Percentiles rank a stretch among this genome's conserved stretches.
These are phyloP conservation scores for Neuroterus valhalla DNA, from an alignment of 1,140 invertebrate species.

Conservation along the genomic window DNA sequence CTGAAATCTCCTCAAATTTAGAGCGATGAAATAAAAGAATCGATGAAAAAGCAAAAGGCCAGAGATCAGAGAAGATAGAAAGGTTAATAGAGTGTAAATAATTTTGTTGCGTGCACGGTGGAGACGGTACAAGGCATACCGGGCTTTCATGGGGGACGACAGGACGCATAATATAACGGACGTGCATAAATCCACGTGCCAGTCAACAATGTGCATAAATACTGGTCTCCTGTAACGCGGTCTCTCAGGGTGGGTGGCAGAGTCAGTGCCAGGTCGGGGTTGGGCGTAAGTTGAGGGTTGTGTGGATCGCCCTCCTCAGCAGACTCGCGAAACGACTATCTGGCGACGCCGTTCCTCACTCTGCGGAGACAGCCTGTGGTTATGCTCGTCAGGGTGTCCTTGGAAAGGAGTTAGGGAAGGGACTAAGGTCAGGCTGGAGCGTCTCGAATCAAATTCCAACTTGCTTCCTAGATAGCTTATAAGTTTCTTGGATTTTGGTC, in stretches of 20 bases:
- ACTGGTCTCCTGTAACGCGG: constrained; percentile 68
- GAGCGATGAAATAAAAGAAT: too few species aligned
- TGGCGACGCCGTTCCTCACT: constrained; percentile 67
- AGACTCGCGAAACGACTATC: constrained; percentile 60
- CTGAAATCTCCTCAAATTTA: too few species aligned
- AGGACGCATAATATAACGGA: constrained; percentile 74
- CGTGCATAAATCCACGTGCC: constrained; percentile 74
- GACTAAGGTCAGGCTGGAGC: constrained; percentile 7
- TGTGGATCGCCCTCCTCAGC: constrained; percentile 38
- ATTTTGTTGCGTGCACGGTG: constrained; percentile 68
- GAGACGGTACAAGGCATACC: constrained; percentile 69
- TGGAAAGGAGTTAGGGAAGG: constrained; percentile 41
- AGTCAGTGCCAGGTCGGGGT: constrained; percentile 47
- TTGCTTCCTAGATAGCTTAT: neutral
- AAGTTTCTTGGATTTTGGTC: neutral
- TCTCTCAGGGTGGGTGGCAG: constrained; percentile 48
- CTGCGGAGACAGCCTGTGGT: constrained; percentile 66
- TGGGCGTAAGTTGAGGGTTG: constrained; percentile 30
- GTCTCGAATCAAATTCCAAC: constrained; percentile 51
- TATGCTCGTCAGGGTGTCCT: constrained; percentile 64
- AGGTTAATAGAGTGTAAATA: constrained; percentile 46
- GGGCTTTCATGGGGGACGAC: constrained; percentile 67
- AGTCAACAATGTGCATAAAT: constrained; percentile 76
- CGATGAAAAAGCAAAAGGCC: too few species aligned
- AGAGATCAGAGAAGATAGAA: too few species aligned